These are phyloP conservation scores for Epizoanthus rinbou DNA, from an alignment of 92 coral and sea anemone species.

Conservation along the genomic window DNA sequence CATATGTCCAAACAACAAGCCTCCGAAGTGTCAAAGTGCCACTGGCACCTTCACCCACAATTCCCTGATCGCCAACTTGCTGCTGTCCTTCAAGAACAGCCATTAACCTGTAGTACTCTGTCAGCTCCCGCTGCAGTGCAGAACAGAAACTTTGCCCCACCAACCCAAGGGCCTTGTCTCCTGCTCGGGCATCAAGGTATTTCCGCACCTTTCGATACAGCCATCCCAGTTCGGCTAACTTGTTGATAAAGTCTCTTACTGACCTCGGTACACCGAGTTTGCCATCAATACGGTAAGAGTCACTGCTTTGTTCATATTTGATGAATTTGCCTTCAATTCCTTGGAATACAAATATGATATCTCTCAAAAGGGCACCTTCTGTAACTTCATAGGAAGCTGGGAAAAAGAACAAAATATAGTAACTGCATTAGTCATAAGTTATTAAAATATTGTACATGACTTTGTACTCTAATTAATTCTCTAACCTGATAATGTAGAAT, in stretches of 20 bases:
- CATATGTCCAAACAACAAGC: constrained; percentile 96
- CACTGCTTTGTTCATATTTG: constrained; percentile 86
- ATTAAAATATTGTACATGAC: too few species aligned
- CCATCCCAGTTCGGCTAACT: constrained; percentile 97
- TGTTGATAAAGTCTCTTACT: constrained; percentile 90
- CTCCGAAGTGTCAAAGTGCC: constrained; percentile 87
- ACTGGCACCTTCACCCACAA: constrained; percentile 95
- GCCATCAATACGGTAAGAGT: constrained; percentile 89
- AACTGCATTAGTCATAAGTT: too few species aligned
- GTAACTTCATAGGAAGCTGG: constrained; percentile 95
- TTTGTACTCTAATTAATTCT: too few species aligned
- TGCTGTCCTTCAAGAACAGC: constrained; percentile 99
- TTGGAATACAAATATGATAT: constrained; percentile 93
- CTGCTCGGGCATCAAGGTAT: constrained; percentile 94
- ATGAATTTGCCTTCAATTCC: constrained; percentile 97
- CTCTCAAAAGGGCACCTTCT: constrained; percentile 87
- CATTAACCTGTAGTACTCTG: constrained; percentile 95
- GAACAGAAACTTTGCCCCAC: constrained; percentile 99
- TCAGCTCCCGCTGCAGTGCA: constrained; percentile 92
- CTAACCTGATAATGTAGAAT: too few species aligned
- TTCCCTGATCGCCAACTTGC: constrained; percentile 85
- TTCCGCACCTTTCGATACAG: constrained; percentile 88
- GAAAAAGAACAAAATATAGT: constrained; percentile 2
- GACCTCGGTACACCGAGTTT: constrained; percentile 91
- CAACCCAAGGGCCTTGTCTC: constrained; percentile 95